Base-by-base conservation (phyloP, 1,140 invertebrate species). In the Camponotus pennsylvanicus region DNA sequence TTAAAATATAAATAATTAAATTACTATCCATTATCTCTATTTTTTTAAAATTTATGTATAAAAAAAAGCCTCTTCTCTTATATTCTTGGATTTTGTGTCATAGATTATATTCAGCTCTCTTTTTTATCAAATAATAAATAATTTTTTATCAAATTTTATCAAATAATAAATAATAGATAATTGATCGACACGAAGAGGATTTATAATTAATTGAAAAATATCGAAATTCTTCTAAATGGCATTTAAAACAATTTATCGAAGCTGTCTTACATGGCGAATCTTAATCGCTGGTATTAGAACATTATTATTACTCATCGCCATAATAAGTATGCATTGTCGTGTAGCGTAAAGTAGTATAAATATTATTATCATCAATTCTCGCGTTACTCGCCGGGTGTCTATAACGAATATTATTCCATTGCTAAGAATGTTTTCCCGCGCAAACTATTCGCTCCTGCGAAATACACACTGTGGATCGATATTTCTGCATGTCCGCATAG, bases 381-480 rank as follows among this genome's bases (percentile, higher is more conserved):
- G 37, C n/a, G 13, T 55, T 32, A 66, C 61, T 66, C 63, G 37
- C n/a, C 34, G 11, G 15, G 3, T 37, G 49, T 13, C 49, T 40
- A 27, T 3, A 21, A 11, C n/a, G 64, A 18, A 69, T 82, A 71
- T 82, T 59, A 71, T 82, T 82, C 11, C 21, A 37, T 55, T 18
- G 32, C 13, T 40, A 40, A 57, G 66, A 21, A 80, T 70, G 78
- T 82, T 82, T 82, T 82, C 27, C 21, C 15, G 52, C 27, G 57
- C 13, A 78, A 32, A 52, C n/a, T 27, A 27, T 1, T 21, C 21
- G 18, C 8, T 49, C 15, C 42, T 49, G 64, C 49, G 55, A 64
- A 57, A 67, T 70, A 80, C 2, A 45, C 11, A 42, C 15, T 18
- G 15, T 18, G 49, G 75, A 79, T 90, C 89, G 86, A 90, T 89